Conservation (phyloP, 2,113 vertebrate genomes). For the Daphoenositta chrysoptera region DNA sequence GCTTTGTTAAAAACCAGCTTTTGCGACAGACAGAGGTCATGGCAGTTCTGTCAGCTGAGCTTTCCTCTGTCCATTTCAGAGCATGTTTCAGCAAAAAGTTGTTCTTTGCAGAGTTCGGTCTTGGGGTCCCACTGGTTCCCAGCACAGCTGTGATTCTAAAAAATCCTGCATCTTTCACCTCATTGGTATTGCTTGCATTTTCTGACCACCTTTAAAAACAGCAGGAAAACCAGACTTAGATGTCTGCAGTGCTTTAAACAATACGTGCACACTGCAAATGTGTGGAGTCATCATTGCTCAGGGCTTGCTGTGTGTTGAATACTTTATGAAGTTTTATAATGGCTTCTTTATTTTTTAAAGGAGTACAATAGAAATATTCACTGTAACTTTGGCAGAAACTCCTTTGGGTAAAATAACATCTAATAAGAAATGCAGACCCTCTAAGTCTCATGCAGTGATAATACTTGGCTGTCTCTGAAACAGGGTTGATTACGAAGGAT, state of each 20-base stretch:
- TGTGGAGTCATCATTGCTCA: background rate
- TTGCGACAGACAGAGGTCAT: background rate
- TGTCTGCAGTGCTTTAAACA: conserved; percentile 39
- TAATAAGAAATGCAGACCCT: background rate
- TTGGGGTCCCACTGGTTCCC: background rate
- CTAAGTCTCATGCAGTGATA: background rate
- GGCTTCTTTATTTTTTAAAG: background rate
- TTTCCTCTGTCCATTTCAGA: background rate
- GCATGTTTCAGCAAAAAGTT: background rate
- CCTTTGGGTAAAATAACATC: background rate
- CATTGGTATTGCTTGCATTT: background rate
- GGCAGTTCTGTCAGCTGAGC: background rate
- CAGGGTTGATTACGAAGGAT: background rate
- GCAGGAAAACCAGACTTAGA: background rate
- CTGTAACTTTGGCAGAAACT: background rate
- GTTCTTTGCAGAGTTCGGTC: background rate
- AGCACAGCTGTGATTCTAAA: background rate
- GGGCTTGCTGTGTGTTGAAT: conserved; percentile 4
- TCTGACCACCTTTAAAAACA: background rate
- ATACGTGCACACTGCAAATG: background rate
- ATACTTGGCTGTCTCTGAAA: background rate
- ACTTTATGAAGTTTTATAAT: conserved; percentile 4
- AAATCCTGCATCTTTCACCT: background rate
- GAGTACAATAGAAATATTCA: background rate
- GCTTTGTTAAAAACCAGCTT: background rate